Base-by-base conservation (phyloP, 2,888 invertebrate species). In the Monochamus alternatus region DNA sequence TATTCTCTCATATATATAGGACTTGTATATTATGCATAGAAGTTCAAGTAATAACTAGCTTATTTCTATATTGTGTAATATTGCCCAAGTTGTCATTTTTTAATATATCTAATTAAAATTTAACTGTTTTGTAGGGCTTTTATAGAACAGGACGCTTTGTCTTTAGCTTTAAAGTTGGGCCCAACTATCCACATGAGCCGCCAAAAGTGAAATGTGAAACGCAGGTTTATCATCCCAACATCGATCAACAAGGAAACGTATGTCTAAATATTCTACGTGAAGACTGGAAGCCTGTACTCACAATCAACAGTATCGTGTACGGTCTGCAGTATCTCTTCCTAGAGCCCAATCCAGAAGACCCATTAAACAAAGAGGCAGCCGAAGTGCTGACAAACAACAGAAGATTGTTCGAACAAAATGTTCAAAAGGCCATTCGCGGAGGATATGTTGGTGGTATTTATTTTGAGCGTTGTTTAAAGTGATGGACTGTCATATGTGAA, bases 261-360 rank as follows among this genome's bases (percentile, higher is more conserved):
- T 98, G 98, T 88, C 92, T 98, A 81, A 99, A 99, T 90, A 98
- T 99, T 88, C 92, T 98, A 85, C 93, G 98, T 86, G 98, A 98
- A 92, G 98, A 99, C 90, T 99, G 98, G 98, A 99, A 99, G 90
- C 98, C 98, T 76, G 98, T 98, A 79, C 92, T 99, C 83, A 98
- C 98, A 76, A 97, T 99, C 85, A 98, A 97, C 90, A 97, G 98
- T 81, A 97, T 99, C 90, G 97, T 99, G 74, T 98, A 98, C 90
- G 98, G 98, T 82, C 92, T 99, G 86, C 98, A 98, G 89, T 98
- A 98, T 92, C 93, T 98, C 87, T 98, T 98, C 89, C 90, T 98
- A 93, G 99, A 99, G 90, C 99, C 98, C 65, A 99, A 99, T 90
- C 98, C 98, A 2, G 98, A 99, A 90, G 99, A 99, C 91, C 99